Conservation (phyloP, 92 coral and sea anemone genomes). For the Meandrina meandrites region DNA sequence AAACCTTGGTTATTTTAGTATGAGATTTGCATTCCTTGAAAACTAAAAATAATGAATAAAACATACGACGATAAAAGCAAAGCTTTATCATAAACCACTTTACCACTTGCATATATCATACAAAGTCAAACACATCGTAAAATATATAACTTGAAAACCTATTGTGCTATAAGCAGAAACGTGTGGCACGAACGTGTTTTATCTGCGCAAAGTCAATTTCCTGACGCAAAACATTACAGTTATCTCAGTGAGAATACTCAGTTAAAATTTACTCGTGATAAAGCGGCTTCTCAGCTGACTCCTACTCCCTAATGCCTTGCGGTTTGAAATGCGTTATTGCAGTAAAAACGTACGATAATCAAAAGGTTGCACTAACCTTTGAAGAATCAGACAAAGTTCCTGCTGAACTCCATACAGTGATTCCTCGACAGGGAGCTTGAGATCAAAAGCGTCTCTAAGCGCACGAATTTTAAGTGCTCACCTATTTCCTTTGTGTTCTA, state of each 20-base stretch:
- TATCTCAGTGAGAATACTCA: neutral
- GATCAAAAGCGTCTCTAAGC: neutral
- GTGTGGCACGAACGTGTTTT: neutral
- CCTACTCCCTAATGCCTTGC: neutral
- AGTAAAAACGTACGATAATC: neutral
- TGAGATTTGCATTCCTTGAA: neutral
- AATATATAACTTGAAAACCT: neutral
- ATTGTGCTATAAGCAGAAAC: neutral
- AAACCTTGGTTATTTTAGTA: neutral
- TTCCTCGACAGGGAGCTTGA: neutral
- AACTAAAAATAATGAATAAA: constrained; percentile 17
- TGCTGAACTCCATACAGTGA: neutral
- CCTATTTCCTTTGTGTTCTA: neutral
- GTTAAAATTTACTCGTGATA: neutral
- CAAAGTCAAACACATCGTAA: neutral
- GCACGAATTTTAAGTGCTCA: neutral
- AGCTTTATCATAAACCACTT: constrained; percentile 14
- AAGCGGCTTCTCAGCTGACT: neutral
- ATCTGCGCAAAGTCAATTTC: neutral
- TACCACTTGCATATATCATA: neutral
- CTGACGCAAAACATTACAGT: neutral
- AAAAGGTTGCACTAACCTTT: constrained; percentile 6
- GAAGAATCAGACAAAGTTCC: neutral
- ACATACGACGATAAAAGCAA: neutral
- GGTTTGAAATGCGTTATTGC: neutral